Percentiles rank a stretch among this genome's conserved stretches.
Evolutionary conservation across 2,888 invertebrate species (phyloP).

Genomic region (Oscheius onirici): DNA sequence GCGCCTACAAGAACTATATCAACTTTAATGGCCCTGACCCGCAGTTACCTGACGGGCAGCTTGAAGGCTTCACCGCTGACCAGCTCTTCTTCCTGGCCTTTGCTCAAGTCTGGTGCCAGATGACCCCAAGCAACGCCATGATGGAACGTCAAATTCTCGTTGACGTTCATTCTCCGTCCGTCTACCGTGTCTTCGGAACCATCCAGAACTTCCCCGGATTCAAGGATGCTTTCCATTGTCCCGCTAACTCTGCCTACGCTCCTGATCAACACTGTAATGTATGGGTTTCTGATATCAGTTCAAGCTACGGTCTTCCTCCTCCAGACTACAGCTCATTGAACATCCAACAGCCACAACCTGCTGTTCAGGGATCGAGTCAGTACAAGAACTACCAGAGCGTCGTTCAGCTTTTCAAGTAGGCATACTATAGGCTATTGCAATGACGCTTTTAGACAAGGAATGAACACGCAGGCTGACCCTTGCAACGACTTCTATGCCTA

Average conservation of each 20-base stretch:
- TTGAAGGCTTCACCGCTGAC: conserved; percentile 55
- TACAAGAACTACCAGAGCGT: conserved; percentile 31
- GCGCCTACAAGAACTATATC: conserved; percentile 61
- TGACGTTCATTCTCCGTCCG: conserved; percentile 59
- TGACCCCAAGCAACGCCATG: conserved; percentile 29
- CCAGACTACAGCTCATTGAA: background rate
- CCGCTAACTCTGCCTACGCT: conserved; percentile 47
- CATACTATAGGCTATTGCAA: background rate
- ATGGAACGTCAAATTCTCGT: conserved; percentile 47
- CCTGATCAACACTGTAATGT: conserved; percentile 64
- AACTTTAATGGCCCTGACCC: conserved; percentile 58
- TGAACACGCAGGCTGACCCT: conserved; percentile 58
- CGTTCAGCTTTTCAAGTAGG: conserved; percentile 37
- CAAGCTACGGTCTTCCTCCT: conserved; percentile 3
- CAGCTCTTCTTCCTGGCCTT: conserved; percentile 62
- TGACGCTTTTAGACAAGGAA: conserved; percentile 11
- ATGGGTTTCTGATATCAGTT: conserved; percentile 54
- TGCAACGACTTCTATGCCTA: conserved; percentile 67
- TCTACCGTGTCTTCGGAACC: conserved; percentile 58
- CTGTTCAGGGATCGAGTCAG: conserved; percentile 15
- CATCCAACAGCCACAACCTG: conserved; percentile 3
- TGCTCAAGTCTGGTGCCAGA: conserved; percentile 59
- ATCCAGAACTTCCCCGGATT: conserved; percentile 69
- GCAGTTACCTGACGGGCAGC: conserved; percentile 54
- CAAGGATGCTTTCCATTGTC: conserved; percentile 68